Evolutionary conservation across 2,888 invertebrate species (phyloP).

Genomic region (Apodemia mormo): DNA sequence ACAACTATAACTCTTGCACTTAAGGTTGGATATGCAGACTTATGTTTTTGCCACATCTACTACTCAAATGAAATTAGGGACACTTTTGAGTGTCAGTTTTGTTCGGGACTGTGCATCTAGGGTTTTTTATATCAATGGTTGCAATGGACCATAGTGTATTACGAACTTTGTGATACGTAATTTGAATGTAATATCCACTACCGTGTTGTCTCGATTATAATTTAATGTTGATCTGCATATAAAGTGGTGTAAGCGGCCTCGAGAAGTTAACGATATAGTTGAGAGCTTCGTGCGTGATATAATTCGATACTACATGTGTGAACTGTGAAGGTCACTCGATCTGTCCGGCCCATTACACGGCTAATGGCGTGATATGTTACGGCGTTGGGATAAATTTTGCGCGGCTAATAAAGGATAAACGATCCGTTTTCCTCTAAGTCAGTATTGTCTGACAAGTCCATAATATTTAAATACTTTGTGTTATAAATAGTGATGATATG

Average conservation of each 20-base stretch:
- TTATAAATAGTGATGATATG: not conserved
- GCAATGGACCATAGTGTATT: too few relatives aligned
- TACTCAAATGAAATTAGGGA: too few relatives aligned
- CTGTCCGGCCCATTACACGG: slow-evolving; percentile 27
- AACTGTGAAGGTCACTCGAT: slow-evolving; percentile 20
- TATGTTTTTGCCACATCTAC: too few relatives aligned
- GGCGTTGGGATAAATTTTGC: not conserved
- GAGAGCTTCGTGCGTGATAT: not conserved
- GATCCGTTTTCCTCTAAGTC: slow-evolving; percentile 1
- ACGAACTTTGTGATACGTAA: not conserved
- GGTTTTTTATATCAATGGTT: too few relatives aligned
- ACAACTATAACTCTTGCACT: too few relatives aligned
- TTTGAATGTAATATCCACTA: not conserved
- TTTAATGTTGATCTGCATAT: slow-evolving; percentile 10
- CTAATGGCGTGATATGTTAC: slow-evolving; percentile 23
- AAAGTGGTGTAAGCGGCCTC: not conserved
- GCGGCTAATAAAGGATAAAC: slow-evolving; percentile 7
- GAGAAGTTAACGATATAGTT: slow-evolving; percentile 6
- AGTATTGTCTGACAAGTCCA: not conserved
- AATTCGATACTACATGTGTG: slow-evolving; percentile 14
- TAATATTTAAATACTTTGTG: not conserved
- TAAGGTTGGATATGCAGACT: too few relatives aligned
- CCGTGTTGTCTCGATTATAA: not conserved
- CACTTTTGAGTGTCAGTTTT: too few relatives aligned
- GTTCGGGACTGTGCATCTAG: too few relatives aligned